Evolutionary conservation across 1,140 invertebrate genomes (phyloP), one percentile per base, ranked within the genome.

Genomic region (Hesperophylax magnus): DNA sequence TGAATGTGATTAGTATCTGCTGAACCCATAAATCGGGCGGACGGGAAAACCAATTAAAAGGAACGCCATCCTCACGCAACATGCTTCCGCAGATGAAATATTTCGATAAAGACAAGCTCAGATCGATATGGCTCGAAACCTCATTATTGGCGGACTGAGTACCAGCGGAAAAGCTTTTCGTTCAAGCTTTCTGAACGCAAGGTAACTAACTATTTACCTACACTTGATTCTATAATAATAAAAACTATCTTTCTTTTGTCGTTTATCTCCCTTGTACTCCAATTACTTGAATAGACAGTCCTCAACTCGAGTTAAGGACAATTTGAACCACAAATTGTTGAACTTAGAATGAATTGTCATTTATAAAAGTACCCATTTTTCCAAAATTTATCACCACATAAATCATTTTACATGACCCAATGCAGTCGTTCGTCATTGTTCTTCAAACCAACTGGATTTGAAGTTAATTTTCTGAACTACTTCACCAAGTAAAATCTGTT

Each of bases 11-110:
- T 56, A 34, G 58, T 52, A 77, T 63, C 60, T n/a, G 18, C 18
- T 14, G 47, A 67, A 17, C 65, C 71, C 58, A 80, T 80, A 80
- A 80, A 80, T 80, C 60, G 69, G 56, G 17, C 47, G 58, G 56
- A 24, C 34, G 69, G 34, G 24, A 75, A 53, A 71, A 75, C 69
- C 78, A 80, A 80, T 80, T 80, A 80, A 80, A 79, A 54, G 69
- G 69, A 61, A 75, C 53, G 78, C 78, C 78, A 74, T 74, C 39
- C 78, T 65, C 69, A 80, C 78, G 69, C 69, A 63, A 75, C 67
- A 78, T 39, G 34, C 18, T 39, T 56, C 3, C 56, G 24, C 69
- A 80, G 78, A 80, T 80, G 78, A 80, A 80, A 80, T 80, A 63
- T 63, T 61, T 39, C 18, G 69, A 80, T 80, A 75, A 65, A 54